A percentile compares a stretch with the other conserved stretches of the same genome.
phyloP scores from a whole-genome alignment of 2,113 vertebrate species.

The Lampris incognitus region DNA sequence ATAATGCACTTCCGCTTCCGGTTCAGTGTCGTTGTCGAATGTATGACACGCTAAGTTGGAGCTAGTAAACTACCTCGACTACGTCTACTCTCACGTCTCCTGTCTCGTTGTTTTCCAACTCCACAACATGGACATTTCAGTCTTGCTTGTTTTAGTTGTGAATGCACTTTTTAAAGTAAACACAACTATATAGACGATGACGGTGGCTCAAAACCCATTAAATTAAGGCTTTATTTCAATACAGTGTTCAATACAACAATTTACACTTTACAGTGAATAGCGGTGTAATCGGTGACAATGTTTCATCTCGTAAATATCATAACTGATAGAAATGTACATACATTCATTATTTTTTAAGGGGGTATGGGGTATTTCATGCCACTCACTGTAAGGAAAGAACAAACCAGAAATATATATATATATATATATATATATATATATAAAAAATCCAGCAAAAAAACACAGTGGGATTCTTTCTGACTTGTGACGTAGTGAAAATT shows the following conservation, averaged over 20 bases:
- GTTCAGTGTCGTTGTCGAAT: too few species aligned
- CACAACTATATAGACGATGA: not conserved
- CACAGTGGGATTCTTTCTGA: not conserved
- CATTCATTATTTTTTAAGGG: slow-evolving; percentile 24
- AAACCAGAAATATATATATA: too few species aligned
- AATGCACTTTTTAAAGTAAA: not conserved
- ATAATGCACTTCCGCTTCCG: too few species aligned
- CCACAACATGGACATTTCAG: too few species aligned
- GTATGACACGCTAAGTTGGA: too few species aligned
- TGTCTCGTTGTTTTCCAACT: too few species aligned
- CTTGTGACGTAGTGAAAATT: not conserved
- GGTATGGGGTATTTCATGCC: too few species aligned
- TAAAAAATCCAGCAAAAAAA: too few species aligned
- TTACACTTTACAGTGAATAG: slow-evolving; percentile 48
- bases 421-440: too few species aligned
- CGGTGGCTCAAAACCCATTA: slow-evolving; percentile 21
- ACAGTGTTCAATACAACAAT: slow-evolving; percentile 39
- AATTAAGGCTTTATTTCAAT: slow-evolving; percentile 69
- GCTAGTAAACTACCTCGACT: too few species aligned
- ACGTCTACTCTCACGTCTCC: too few species aligned
- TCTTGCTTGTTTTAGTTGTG: not conserved
- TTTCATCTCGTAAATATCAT: slow-evolving; percentile 15
- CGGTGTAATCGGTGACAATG: slow-evolving; percentile 26
- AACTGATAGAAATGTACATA: slow-evolving; percentile 36
- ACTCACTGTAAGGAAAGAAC: too few species aligned